Evolutionary conservation across 2,113 vertebrate species (phyloP), one percentile per base, ranked within the genome.

Genomic region (Porphyrio hochstetteri): DNA sequence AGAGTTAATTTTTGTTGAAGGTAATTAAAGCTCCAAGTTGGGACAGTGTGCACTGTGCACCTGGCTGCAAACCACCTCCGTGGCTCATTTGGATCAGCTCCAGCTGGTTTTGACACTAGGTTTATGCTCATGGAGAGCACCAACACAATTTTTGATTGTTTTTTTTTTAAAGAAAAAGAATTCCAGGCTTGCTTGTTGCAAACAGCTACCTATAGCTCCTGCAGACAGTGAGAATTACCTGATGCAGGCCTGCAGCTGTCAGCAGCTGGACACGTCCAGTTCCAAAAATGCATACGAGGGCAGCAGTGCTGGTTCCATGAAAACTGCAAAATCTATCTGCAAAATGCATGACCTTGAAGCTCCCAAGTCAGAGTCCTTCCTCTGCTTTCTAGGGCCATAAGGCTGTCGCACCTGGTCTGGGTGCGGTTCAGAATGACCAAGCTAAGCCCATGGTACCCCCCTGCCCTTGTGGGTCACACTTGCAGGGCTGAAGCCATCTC

Each of bases 261-360:
- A 74, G 53, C 50, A 77, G 8, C 18, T 7, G 24, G 61, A 64
- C 57, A 53, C 5, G 3, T 17, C 63, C 76, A 29, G 46, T 13
- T 35, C 40, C 59, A 59, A 67, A 74, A 86, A 74, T 11, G 7
- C 2, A 4, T 0, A 12, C 1, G 25, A 75, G 13, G 9, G 5
- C 10, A 76, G 31, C 0, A 0, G 27, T 13, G 11, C 11, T 29
- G 18, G 0, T 85, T 53, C 55, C 19, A 31, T 38, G 38, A 75
- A 56, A 78, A 5, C 31, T 61, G 2, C 10, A 57, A 67, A 65
- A 69, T 21, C 23, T 55, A 46, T 13, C 57, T 42, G 18, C 15
- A 50, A 65, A 87, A 74, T 2, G 14, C 10, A 8, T 0, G 0
- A 55, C 24, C 59, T 67, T 3, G 1, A 48, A 80, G 29, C 12